These are phyloP conservation scores for Calephelis perditalis DNA, from an alignment of 2,888 invertebrate genomes.

Conservation along the genomic window DNA sequence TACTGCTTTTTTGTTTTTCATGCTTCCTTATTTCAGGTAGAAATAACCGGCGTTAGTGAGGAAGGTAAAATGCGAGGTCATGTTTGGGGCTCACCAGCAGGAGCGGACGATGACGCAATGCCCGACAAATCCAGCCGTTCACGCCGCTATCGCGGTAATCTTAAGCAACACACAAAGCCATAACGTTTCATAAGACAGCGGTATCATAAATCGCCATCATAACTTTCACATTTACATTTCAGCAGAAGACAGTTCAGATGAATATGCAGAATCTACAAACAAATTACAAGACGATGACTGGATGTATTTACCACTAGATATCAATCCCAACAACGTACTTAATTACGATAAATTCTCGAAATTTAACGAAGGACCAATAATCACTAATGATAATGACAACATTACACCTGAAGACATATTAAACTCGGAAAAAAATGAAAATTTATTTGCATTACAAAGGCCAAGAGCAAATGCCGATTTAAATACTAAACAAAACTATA, in stretches of 20 bases:
- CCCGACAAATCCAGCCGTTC: slow-evolving; percentile 43
- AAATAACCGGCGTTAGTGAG: slow-evolving; percentile 43
- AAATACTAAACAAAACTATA: slow-evolving; percentile 26
- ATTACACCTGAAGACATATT: slow-evolving; percentile 45
- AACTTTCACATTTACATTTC: slow-evolving; percentile 70
- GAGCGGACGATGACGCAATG: slow-evolving; percentile 65
- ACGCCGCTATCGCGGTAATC: slow-evolving; percentile 66
- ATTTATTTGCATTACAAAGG: not conserved
- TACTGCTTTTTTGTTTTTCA: not conserved
- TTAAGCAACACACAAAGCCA: slow-evolving; percentile 46
- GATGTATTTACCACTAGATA: slow-evolving; percentile 61
- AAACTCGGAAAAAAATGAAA: slow-evolving; percentile 47
- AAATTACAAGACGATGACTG: slow-evolving; percentile 62
- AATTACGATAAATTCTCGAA: slow-evolving; percentile 25
- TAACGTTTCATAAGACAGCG: slow-evolving; percentile 43
- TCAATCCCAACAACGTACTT: slow-evolving; percentile 26
- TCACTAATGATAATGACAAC: slow-evolving; percentile 34
- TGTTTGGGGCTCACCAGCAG: slow-evolving; percentile 68
- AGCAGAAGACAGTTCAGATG: slow-evolving; percentile 74
- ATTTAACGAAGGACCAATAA: slow-evolving; percentile 23
- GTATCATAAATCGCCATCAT: slow-evolving; percentile 52
- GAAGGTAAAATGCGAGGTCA: slow-evolving; percentile 59
- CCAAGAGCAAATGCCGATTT: slow-evolving; percentile 31
- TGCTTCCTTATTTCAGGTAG: slow-evolving; percentile 39
- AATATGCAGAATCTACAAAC: slow-evolving; percentile 55